phyloP scores from a whole-genome alignment of 2,888 invertebrate species.

The Byasa hedistus region DNA sequence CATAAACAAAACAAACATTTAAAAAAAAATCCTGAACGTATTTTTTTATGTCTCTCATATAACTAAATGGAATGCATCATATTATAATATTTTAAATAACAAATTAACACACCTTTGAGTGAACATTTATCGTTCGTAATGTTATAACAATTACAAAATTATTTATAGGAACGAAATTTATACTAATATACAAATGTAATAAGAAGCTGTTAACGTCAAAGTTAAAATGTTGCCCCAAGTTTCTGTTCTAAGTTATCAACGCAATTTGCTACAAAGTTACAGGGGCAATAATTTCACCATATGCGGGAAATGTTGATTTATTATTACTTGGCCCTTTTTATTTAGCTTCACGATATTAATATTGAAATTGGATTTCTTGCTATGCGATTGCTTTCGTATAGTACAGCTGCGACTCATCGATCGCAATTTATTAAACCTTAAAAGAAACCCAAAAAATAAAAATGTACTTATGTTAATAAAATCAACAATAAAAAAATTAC shows the following conservation, averaged over 20 bases:
- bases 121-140: not conserved
- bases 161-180: not conserved
- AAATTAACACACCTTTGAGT: no score
- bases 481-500: no score
- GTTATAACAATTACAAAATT: not conserved
- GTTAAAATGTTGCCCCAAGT: conserved; percentile 41
- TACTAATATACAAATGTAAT: conserved; percentile 1
- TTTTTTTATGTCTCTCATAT: no score
- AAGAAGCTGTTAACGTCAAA: conserved; percentile 42
- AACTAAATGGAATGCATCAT: no score
- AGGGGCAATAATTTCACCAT: conserved; percentile 41
- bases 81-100: no score
- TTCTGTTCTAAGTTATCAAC: conserved; percentile 38
- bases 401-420: not conserved
- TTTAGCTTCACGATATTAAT: conserved; percentile 4
- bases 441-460: not conserved
- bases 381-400: not conserved
- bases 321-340: conserved; percentile 1
- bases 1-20: no score
- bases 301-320: conserved; percentile 36
- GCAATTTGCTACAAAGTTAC: conserved; percentile 40
- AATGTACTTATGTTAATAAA: no score
- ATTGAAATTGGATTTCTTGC: not conserved
- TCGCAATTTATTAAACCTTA: no score
- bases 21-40: no score